Conservation (phyloP, 64 coral and sea anemone genomes). For the Actinia equina region DNA sequence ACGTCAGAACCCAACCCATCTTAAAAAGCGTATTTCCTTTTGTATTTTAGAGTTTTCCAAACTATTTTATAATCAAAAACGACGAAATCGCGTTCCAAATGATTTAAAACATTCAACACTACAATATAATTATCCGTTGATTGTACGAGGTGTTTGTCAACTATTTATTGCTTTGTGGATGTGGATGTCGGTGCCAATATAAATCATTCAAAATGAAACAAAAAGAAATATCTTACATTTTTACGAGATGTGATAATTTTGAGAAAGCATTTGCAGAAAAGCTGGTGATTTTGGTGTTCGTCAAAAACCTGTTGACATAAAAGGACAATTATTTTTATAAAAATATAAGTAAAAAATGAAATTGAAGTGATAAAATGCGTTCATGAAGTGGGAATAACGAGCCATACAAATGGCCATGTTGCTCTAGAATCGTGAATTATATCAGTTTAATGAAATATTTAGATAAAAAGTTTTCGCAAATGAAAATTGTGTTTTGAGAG, state of each 20-base stretch:
- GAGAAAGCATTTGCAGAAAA: neutral
- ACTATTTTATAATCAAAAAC: neutral
- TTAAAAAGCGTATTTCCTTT: neutral
- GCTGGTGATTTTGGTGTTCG: conserved; percentile 16
- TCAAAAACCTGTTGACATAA: conserved; percentile 1
- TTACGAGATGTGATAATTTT: conserved; percentile 17
- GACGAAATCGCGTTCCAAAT: neutral
- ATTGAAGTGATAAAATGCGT: neutral
- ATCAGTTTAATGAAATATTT: too few species aligned
- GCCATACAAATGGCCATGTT: neutral
- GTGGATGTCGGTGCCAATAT: neutral
- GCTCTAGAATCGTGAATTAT: too few species aligned
- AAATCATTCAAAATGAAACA: conserved; percentile 6
- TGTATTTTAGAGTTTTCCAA: too few species aligned
- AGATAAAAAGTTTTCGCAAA: neutral
- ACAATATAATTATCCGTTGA: neutral
- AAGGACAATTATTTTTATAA: neutral
- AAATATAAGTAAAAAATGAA: neutral
- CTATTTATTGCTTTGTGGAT: conserved; percentile 10
- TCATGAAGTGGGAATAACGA: too few species aligned
- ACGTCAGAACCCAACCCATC: neutral
- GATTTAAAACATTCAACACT: neutral
- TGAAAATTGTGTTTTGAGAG: neutral
- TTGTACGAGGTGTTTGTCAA: neutral
- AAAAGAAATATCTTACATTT: conserved; percentile 22